Evolutionary conservation across 2,113 vertebrate genomes (phyloP), one percentile per base, ranked within the genome.

Genomic region (Eubucco bourcierii): DNA sequence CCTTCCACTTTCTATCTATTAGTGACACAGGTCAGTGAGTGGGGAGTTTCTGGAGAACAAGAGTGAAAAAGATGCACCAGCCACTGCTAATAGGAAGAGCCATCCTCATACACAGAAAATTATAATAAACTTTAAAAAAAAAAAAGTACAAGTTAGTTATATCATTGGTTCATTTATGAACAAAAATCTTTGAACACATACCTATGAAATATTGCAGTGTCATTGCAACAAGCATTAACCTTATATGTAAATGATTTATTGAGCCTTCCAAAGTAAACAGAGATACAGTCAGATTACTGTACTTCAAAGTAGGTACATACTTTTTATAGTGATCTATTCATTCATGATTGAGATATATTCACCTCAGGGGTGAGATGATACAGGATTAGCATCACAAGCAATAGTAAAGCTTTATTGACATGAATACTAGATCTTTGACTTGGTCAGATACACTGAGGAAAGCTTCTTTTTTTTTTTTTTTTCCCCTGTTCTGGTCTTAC

Each of bases 321-420:
- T 67, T 85, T 75, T 46, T 73, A 55, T 15, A 84, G 64, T 66
- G 46, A 82, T 87, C 72, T 79, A 21, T 73, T 81, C 10, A 63
- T 87, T 86, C 71, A 31, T 24, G 5, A 66, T 31, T 68, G 71
- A 92, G 31, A 84, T 87, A 87, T 23, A 85, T 72, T 34, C 67
- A 92, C 64, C 47, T 80, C 84, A 77, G 31, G 56, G 68, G 37
- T 66, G 52, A 53, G 78, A 87, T 94, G 75, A 80, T 80, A 56
- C 3, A 63, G 60, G 75, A 85, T 93, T 90, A 89, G 71, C 68
- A 91, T 77, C 75, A 78, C 20, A 92, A 85, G 81, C 64, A 90
- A 67, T 12, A 71, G 24, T 60, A 93, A 83, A 87, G 61, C 87
- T 90, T 80, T 92, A 81, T 83, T 93, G 75, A 85, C 46, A n/a